Evolutionary conservation across 1,140 invertebrate species (phyloP).

Genomic region (Semibalanus balanoides): DNA sequence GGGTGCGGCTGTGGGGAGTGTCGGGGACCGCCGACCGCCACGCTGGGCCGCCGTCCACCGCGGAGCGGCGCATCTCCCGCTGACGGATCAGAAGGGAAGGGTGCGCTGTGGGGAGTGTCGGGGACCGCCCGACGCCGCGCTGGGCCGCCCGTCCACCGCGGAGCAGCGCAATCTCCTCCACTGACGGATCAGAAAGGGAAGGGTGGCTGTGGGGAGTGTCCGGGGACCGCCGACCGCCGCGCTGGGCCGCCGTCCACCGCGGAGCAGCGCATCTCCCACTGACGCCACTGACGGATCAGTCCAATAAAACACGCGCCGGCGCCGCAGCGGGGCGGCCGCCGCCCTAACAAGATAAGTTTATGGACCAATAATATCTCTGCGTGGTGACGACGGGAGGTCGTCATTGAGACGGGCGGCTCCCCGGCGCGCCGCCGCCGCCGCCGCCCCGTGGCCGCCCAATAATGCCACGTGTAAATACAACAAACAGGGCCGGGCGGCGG

Average conservation of each 20-base stretch:
- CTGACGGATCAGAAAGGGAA: neutral
- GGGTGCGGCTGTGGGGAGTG: neutral
- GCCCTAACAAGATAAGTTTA: slow-evolving; percentile 1
- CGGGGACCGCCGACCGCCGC: too few species aligned
- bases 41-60: too few species aligned
- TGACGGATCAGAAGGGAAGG: too few species aligned
- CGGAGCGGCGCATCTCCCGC: too few species aligned
- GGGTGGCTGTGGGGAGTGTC: neutral
- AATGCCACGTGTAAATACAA: neutral
- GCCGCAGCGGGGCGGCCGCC: neutral
- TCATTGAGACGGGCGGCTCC: neutral
- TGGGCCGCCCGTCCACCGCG: too few species aligned
- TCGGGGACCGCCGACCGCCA: too few species aligned
- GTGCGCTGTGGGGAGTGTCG: too few species aligned
- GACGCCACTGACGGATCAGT: neutral
- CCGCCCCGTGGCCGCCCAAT: neutral
- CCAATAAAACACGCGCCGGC: neutral
- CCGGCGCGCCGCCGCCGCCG: too few species aligned
- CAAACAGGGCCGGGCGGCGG: neutral
- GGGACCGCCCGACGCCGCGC: too few species aligned
- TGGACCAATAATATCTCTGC: neutral
- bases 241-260: too few species aligned
- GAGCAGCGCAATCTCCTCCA: too few species aligned
- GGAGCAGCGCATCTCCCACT: too few species aligned
- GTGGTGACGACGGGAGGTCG: neutral